Conservation (phyloP, 2,888 invertebrate species). For the Encarsia formosa region DNA sequence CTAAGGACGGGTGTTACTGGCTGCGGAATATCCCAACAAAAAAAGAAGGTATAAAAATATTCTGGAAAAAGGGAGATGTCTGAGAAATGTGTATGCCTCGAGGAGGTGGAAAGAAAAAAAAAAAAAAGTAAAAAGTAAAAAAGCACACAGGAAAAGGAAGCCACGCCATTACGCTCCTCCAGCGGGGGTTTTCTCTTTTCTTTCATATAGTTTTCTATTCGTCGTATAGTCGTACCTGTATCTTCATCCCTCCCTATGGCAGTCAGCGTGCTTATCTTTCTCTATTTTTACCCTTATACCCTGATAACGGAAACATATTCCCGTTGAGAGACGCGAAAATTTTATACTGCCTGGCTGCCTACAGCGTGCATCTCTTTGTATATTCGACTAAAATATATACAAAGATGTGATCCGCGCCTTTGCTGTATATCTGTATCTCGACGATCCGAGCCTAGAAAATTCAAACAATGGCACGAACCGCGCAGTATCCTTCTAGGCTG, state of each 20-base stretch:
- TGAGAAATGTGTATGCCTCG: constrained; percentile 43
- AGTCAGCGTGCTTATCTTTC: not conserved
- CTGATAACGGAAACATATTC: constrained; percentile 16
- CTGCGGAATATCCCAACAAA: not conserved
- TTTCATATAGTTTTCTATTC: too few species aligned
- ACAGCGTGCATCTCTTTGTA: not conserved
- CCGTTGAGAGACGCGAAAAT: constrained; percentile 17
- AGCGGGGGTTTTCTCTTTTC: constrained; percentile 6
- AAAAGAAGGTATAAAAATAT: not conserved
- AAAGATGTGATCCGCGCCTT: too few species aligned
- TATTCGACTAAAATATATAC: too few species aligned
- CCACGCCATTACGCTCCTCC: constrained; percentile 26
- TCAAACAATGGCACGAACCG: too few species aligned
- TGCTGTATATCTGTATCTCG: too few species aligned
- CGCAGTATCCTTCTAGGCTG: too few species aligned
- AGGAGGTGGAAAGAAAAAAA: constrained; percentile 27
- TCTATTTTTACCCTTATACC: constrained; percentile 14
- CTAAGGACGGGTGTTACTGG: not conserved
- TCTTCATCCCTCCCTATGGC: not conserved
- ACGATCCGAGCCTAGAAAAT: too few species aligned
- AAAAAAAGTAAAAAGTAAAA: constrained; percentile 25
- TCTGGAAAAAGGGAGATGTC: constrained; percentile 22
- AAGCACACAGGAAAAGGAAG: constrained; percentile 26
- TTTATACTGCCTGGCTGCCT: too few species aligned
- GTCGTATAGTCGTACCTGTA: too few species aligned